Evolutionary conservation across 2,797 vertebrate species (phyloP).

Genomic region (Netta rufina): DNA sequence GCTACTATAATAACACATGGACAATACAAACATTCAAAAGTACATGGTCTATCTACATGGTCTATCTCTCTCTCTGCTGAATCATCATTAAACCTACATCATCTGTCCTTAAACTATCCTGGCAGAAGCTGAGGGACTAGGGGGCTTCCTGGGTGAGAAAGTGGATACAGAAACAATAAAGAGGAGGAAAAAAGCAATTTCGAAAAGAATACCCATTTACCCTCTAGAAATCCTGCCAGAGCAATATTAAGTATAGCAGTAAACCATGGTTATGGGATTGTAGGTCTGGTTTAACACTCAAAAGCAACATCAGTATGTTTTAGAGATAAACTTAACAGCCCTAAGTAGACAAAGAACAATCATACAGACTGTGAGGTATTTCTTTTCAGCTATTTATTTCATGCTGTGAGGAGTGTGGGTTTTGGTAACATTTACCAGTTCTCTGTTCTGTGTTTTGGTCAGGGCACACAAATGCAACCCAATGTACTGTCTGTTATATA

Average conservation of each 20-base stretch:
- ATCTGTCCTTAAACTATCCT: neutral
- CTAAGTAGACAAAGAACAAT: neutral
- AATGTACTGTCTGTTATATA: neutral
- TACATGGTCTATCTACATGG: neutral
- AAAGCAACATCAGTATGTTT: neutral
- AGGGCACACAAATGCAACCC: neutral
- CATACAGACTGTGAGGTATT: neutral
- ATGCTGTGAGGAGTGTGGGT: neutral
- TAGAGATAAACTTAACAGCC: neutral
- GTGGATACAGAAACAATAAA: neutral
- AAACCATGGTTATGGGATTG: neutral
- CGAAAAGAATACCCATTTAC: neutral
- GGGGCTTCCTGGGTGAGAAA: neutral
- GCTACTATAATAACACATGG: neutral
- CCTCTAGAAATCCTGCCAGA: neutral
- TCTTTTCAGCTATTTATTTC: neutral
- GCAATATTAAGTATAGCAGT: neutral
- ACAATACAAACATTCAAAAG: neutral
- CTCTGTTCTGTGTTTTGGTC: neutral
- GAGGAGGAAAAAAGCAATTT: fast-evolving
- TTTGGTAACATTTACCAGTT: neutral
- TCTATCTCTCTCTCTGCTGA: neutral
- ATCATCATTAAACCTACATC: neutral
- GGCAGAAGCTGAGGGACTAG: neutral
- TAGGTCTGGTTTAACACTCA: neutral